Conservation (phyloP, 1,140 invertebrate genomes). For the Lordiphosa clarofinis region DNA sequence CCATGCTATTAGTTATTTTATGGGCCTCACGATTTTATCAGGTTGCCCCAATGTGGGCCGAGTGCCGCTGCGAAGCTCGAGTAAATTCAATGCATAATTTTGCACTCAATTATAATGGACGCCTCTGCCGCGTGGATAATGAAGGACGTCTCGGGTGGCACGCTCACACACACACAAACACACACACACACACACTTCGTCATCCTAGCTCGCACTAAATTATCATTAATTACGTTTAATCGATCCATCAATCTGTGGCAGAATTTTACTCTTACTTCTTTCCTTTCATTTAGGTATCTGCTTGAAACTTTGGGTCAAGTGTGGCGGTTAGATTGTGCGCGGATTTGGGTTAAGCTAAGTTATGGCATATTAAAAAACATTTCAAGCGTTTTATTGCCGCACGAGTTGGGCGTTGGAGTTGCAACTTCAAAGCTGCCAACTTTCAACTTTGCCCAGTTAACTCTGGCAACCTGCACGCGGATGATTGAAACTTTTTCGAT, state of each 20-base stretch:
- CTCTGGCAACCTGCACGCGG: slow-evolving; percentile 41
- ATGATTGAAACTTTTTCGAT: slow-evolving; percentile 77
- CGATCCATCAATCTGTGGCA: slow-evolving; percentile 54
- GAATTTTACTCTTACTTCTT: neutral
- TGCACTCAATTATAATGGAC: slow-evolving; percentile 74
- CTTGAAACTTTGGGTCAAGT: slow-evolving; percentile 55
- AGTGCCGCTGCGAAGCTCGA: slow-evolving; percentile 10
- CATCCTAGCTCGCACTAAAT: slow-evolving; percentile 24
- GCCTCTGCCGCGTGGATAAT: slow-evolving; percentile 35
- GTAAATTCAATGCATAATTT: slow-evolving; percentile 73
- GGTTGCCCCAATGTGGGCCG: slow-evolving; percentile 28
- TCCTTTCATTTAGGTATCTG: neutral
- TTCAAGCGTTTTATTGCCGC: slow-evolving; percentile 65
- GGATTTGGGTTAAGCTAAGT: slow-evolving; percentile 59
- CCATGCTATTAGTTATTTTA: slow-evolving; percentile 67
- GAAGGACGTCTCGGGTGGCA: slow-evolving; percentile 47
- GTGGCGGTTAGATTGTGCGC: slow-evolving; percentile 6
- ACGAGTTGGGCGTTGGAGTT: slow-evolving; percentile 44
- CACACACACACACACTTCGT: slow-evolving; percentile 22
- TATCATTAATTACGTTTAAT: slow-evolving; percentile 61
- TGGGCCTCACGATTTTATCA: slow-evolving; percentile 57
- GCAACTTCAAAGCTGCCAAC: slow-evolving; percentile 56
- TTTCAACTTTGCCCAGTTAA: slow-evolving; percentile 35
- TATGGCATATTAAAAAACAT: slow-evolving; percentile 69
- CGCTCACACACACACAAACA: too few species aligned